Base-by-base conservation (phyloP, 2,888 invertebrate species). In the Cephus rjabovi region DNA sequence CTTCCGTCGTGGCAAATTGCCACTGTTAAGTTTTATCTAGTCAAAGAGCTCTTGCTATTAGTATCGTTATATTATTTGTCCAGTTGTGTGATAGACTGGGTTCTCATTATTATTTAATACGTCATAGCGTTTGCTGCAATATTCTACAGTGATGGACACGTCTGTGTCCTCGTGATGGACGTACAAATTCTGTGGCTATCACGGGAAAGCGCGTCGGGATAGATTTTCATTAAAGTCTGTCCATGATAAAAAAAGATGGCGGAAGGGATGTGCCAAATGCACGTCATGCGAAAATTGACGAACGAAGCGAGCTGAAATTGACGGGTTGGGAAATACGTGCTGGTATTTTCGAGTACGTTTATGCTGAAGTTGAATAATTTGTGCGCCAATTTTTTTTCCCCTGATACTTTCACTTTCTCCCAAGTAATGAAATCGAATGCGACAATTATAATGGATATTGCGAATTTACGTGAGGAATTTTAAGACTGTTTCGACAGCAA, bases 1-100 rank as follows among this genome's bases (percentile, higher is more conserved):
- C 83, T 83, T 81, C 78, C 73, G 73, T 77, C 74, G 30, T 35
- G 77, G 30, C 69, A 69, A 40, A 74, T 74, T 73, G 31, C 73
- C 15, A 23, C 15, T 23, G 23, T 56, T 15, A 56, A 56, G 6
- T 56, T 56, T 56, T 56, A 6, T 9, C 9, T 23, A 15, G 9
- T 23, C 56, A 9, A 56, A 9, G 56, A 23, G 0, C 23, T 23
- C 2, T 23, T 0, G 6, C 6, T 37, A 37, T 12, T 37, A 4
- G 12, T 12, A 37, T 37, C 12, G 0, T 15, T 37, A 12, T 37
- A 37, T 37, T 3, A 12, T 15, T 37, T 37, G 9, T 23, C 56
- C 56, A 6, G 2, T 56, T 23, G 23, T 6, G 23, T 23, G 1
- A 56, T 23, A 56, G 0, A 9, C 23, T 23, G 56, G 1, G 23